Percentiles rank a stretch among this genome's conserved stretches.
phyloP scores from a whole-genome alignment of 2,888 invertebrate species.

The Pyrrhia umbra region DNA sequence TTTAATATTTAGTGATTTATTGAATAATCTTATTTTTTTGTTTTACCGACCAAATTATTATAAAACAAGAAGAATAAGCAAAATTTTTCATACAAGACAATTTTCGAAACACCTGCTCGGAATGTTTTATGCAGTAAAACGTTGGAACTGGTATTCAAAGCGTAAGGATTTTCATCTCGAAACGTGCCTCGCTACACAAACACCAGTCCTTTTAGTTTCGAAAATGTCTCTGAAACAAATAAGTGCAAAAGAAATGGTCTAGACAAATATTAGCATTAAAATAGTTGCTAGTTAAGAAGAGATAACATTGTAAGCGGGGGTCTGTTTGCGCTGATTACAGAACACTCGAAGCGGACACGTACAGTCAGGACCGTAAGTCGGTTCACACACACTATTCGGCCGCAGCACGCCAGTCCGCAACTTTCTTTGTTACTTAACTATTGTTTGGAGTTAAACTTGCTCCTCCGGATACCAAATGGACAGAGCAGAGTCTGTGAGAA shows the following conservation, averaged over 20 bases:
- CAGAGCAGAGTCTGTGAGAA: slow-evolving; percentile 82
- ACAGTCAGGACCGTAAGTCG: slow-evolving; percentile 70
- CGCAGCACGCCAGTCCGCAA: slow-evolving; percentile 72
- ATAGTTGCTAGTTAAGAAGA: slow-evolving; percentile 47
- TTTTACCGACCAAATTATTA: slow-evolving; percentile 28
- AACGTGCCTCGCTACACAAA: slow-evolving; percentile 46
- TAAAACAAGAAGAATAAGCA: slow-evolving; percentile 38
- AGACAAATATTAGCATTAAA: slow-evolving; percentile 66
- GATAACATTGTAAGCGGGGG: slow-evolving; percentile 63
- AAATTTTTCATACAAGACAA: slow-evolving; percentile 41
- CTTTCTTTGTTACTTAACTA: slow-evolving; percentile 88
- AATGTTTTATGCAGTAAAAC: slow-evolving; percentile 57
- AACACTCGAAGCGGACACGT: slow-evolving; percentile 67
- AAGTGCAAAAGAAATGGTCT: slow-evolving; percentile 60
- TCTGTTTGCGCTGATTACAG: slow-evolving; percentile 73
- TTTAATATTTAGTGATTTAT: not conserved
- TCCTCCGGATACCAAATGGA: slow-evolving; percentile 83
- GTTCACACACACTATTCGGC: slow-evolving; percentile 75
- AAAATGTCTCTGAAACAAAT: slow-evolving; percentile 53
- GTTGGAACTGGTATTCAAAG: slow-evolving; percentile 58
- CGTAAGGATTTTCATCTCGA: slow-evolving; percentile 50
- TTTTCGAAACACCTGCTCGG: slow-evolving; percentile 50
- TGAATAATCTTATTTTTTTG: slow-evolving; percentile 15
- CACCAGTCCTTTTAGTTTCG: slow-evolving; percentile 42
- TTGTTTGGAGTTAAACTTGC: slow-evolving; percentile 86